A percentile compares a stretch with the other conserved stretches of the same genome.
phyloP scores from a whole-genome alignment of 1,140 invertebrate genomes.

The Lucilia sericata region DNA sequence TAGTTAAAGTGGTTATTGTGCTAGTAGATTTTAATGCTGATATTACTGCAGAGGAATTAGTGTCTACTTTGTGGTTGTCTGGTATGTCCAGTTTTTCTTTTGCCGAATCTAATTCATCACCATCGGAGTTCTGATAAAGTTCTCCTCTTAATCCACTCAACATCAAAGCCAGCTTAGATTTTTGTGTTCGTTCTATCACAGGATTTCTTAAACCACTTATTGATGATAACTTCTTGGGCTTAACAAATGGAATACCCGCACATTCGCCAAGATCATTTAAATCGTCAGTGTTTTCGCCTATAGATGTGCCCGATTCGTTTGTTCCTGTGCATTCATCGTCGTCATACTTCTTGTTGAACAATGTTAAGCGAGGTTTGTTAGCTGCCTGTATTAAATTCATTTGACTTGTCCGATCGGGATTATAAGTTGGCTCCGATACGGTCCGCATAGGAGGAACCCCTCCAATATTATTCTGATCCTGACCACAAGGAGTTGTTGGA shows the following conservation, averaged over 20 bases:
- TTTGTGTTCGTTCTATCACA: slow-evolving; percentile 61
- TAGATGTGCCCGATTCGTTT: background rate
- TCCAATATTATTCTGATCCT: background rate
- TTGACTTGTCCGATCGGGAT: no score
- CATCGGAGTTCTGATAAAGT: slow-evolving; percentile 55
- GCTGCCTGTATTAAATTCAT: background rate
- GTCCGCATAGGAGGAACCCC: background rate
- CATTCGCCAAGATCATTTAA: slow-evolving; percentile 51
- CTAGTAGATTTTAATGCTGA: background rate
- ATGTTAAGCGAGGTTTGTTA: slow-evolving; percentile 58
- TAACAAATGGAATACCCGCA: slow-evolving; percentile 63
- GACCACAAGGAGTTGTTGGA: slow-evolving; percentile 48
- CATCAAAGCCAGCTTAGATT: slow-evolving; percentile 64
- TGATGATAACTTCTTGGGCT: slow-evolving; percentile 58
- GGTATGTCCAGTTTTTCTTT: background rate
- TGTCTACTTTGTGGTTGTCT: background rate
- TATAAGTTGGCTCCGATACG: background rate
- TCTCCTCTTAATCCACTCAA: slow-evolving; percentile 62
- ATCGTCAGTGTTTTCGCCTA: background rate
- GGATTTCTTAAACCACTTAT: slow-evolving; percentile 50
- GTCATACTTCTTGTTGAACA: slow-evolving; percentile 59
- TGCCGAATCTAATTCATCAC: slow-evolving; percentile 48
- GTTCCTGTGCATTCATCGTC: slow-evolving; percentile 12
- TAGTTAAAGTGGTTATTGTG: background rate
- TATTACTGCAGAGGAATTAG: background rate